Evolutionary conservation across 1,140 invertebrate genomes (phyloP), one percentile per base, ranked within the genome.

Genomic region (Bradynema listronoti): DNA sequence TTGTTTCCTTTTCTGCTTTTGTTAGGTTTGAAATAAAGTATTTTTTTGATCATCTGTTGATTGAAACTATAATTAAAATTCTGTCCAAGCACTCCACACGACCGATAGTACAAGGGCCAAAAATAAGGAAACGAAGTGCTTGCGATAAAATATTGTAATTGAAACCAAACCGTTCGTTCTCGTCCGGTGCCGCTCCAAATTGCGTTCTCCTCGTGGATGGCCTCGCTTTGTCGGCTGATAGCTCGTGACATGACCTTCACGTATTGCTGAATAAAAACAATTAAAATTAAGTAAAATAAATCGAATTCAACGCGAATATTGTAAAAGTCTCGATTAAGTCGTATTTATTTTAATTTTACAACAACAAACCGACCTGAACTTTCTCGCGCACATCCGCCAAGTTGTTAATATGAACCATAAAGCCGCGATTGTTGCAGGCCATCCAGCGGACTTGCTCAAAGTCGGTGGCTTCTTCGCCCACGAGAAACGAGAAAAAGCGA

Each of bases 401-500:
- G 52, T 77, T 75, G 16, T 45, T 55, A n/a, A 77, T 59, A 56
- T 77, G 76, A 1, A 78, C 74, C 76, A 77, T 78, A 47, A 63
- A 77, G 88, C 91, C 93, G 83, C 89, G 86, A 81, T 97, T 96
- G 2, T 86, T 86, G 80, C 93, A 97, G 41, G 93, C 92, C 87
- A 98, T 97, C 88, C 89, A 93, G 75, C 88, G 87, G 63, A 95
- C 87, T 74, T 94, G 90, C 5, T 85, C 81, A 1, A 88, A 86
- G 72, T 94, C 92, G 0, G 87, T 88, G 0, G 92, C 88, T 81
- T 96, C 91, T 75, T 89, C 84, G 46, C 92, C 91, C 80, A 99
- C 90, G 60, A 96, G 83, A 83, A 95, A 98, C 27, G 94, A 95
- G 80, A 99, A 99, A 59, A 99, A 86, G 67, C 94, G 83, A 9